Percentiles rank a stretch among this genome's conserved stretches.
These are phyloP conservation scores for Axinella damicornis DNA, from an alignment of 37 sponge, comb jelly and placozoan species.

Conservation along the genomic window DNA sequence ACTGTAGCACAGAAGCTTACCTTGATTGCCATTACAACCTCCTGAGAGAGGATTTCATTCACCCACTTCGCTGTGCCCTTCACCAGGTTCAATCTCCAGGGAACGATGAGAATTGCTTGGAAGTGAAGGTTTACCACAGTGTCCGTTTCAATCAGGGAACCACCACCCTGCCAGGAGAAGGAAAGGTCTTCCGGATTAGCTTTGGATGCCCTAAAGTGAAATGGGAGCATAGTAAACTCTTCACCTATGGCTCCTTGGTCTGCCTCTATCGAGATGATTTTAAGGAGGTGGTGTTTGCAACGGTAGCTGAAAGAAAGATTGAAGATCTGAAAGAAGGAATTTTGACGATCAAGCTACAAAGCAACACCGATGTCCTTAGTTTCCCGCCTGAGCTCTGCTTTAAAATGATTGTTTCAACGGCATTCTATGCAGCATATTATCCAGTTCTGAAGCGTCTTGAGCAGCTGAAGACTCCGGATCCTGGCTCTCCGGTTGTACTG, in stretches of 20 bases:
- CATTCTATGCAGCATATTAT: constrained; percentile 71
- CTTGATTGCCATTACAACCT: not conserved
- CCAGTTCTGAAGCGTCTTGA: constrained; percentile 56
- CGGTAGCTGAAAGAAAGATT: constrained; percentile 58
- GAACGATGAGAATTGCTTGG: constrained; percentile 19
- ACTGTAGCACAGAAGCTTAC: not conserved
- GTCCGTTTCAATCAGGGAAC: constrained; percentile 19
- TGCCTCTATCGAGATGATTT: constrained; percentile 64
- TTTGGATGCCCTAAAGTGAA: constrained; percentile 28
- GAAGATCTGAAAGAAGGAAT: constrained; percentile 42
- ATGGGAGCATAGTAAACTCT: constrained; percentile 60
- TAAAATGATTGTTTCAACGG: constrained; percentile 66
- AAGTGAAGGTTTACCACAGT: constrained; percentile 54
- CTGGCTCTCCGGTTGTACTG: not conserved
- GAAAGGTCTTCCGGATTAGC: constrained; percentile 6
- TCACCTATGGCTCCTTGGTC: constrained; percentile 67
- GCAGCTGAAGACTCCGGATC: constrained; percentile 10
- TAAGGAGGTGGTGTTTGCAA: constrained; percentile 41
- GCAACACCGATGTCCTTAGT: constrained; percentile 12
- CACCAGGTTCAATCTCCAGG: not conserved
- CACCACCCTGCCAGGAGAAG: not conserved
- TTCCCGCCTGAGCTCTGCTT: not conserved
- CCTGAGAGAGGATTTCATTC: not conserved
- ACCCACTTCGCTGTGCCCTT: not conserved
- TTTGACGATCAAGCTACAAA: constrained; percentile 18